Evolutionary conservation across 2,888 invertebrate genomes (phyloP).

Genomic region (Ryuthela nishihirai): DNA sequence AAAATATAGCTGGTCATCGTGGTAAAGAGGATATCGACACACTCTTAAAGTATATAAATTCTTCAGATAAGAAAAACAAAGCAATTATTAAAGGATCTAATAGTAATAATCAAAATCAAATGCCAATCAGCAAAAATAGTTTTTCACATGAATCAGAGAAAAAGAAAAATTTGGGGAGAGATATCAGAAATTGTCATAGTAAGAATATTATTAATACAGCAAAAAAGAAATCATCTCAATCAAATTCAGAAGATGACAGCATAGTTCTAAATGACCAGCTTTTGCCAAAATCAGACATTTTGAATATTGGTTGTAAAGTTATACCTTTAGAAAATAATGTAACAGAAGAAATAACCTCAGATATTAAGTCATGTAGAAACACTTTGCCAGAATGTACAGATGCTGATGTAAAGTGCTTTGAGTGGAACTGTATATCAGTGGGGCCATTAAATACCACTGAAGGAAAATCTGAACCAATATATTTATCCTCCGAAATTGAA

Average conservation of each 20-base stretch:
- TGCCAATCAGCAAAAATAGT: slow-evolving; percentile 3
- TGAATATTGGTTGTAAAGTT: too few relatives aligned
- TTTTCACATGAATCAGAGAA: slow-evolving; percentile 19
- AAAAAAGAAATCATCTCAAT: slow-evolving; percentile 46
- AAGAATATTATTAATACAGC: slow-evolving; percentile 10
- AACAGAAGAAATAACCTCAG: too few relatives aligned
- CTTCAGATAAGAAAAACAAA: slow-evolving; percentile 26
- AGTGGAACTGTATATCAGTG: too few relatives aligned
- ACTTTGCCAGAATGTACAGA: too few relatives aligned
- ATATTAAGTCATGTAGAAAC: too few relatives aligned
- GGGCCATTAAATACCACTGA: too few relatives aligned
- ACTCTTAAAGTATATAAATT: slow-evolving; percentile 37
- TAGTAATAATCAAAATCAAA: slow-evolving; percentile 4
- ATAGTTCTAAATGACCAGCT: too few relatives aligned
- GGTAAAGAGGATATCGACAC: slow-evolving; percentile 69
- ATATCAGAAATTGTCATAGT: slow-evolving; percentile 15
- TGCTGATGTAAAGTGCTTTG: too few relatives aligned
- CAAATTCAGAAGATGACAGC: slow-evolving; percentile 11
- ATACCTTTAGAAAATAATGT: too few relatives aligned
- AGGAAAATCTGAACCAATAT: background rate
- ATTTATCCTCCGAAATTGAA: background rate
- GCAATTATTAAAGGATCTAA: slow-evolving; percentile 6
- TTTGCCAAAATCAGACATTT: too few relatives aligned
- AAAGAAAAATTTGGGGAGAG: slow-evolving; percentile 34
- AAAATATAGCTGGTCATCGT: slow-evolving; percentile 71